Evolutionary conservation across 2,888 invertebrate species (phyloP).

Genomic region (Bhutanitis thaidina): DNA sequence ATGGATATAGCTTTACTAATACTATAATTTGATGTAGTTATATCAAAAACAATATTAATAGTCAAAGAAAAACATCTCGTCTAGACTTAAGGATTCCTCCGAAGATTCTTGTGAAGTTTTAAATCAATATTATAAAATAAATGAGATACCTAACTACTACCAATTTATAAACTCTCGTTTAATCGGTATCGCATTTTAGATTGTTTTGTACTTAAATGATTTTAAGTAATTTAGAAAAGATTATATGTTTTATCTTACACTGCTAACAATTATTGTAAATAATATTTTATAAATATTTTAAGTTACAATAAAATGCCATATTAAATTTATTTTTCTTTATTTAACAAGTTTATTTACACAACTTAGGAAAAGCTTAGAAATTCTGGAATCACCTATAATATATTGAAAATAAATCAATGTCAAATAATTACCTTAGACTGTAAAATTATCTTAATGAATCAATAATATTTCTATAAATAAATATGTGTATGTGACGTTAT

Average conservation of each 20-base stretch:
- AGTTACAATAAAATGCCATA: conserved; percentile 62
- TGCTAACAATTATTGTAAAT: conserved; percentile 50
- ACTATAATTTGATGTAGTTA: conserved; percentile 13
- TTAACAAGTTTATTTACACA: conserved; percentile 20
- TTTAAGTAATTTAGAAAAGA: not conserved
- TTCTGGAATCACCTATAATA: not conserved
- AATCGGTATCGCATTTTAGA: no score
- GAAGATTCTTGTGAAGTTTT: no score
- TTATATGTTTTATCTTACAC: conserved; percentile 18
- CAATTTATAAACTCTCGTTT: no score
- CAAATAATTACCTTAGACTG: conserved; percentile 1
- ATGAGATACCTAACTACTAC: no score
- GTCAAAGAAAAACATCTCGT: no score
- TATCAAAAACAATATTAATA: no score
- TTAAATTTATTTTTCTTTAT: conserved; percentile 49
- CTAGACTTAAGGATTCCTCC: no score
- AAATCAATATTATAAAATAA: no score
- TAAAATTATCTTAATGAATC: not conserved
- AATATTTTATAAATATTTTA: conserved; percentile 31
- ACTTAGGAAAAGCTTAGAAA: not conserved
- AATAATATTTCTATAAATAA: conserved; percentile 17
- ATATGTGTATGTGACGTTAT: conserved; percentile 4
- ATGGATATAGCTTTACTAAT: conserved; percentile 24
- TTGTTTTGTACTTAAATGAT: no score
- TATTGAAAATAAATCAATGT: conserved; percentile 16